Evolutionary conservation across 2,888 invertebrate species (phyloP), one percentile per base, ranked within the genome.

Genomic region (Cyclophora punctaria): DNA sequence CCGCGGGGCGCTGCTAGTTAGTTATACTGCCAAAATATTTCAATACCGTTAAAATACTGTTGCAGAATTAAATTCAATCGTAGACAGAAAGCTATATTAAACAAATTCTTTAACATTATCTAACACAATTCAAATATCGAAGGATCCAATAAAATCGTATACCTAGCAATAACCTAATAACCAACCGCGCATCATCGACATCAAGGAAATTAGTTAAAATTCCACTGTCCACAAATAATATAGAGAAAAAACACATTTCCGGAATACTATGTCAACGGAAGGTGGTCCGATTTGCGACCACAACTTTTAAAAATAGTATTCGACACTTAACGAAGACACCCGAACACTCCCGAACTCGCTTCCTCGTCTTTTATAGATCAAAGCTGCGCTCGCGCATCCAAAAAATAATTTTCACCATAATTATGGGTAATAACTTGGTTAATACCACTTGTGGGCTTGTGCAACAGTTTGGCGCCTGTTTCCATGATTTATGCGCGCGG

Each of bases 341-440:
- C 60, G 56, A 55, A 51, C 48, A 46, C 54, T 53, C 58, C 58
- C 62, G 58, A 59, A 51, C 49, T 49, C 66, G 66, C 75, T 80
- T 80, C 81, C 79, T 77, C 59, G 64, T 75, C 67, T 60, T 68
- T 68, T 73, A 78, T 77, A 81, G 80, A 82, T 83, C 83, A 84
- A 83, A 83, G 74, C 54, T 55, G 60, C 55, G 58, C 50, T 45
- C 43, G 58, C 56, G 53, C 65, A 56, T 50, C 54, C 55, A 56
- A 57, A 70, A 66, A 78, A 78, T 74, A 73, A 76, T 79, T 73
- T 73, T 70, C 69, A 66, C 69, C 70, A 72, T 75, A 77, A 80
- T 78, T 73, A 73, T 69, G 58, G 57, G 64, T 73, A 75, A 73
- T 73, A 73, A 71, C 64, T 64, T 55, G 51, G 64, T 66, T 66